A percentile compares a stretch with the other conserved stretches of the same genome.
phyloP scores from a whole-genome alignment of 2,888 invertebrate species.

The Drosophila merina region DNA sequence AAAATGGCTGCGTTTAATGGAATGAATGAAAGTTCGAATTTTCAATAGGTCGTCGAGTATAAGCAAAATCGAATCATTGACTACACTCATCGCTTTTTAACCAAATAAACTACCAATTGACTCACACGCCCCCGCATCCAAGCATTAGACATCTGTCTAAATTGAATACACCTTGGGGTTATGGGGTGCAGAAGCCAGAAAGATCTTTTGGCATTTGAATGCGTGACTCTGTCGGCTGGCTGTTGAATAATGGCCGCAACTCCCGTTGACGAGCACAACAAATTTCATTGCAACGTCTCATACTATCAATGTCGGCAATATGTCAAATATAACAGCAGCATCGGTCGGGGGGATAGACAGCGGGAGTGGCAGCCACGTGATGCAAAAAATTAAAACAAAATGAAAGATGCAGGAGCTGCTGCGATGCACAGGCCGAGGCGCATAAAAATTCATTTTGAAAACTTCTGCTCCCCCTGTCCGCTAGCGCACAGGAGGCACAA shows the following conservation, averaged over 20 bases:
- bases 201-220: conserved; percentile 28
- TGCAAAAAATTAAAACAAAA: conserved; percentile 49
- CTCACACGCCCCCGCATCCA: not conserved
- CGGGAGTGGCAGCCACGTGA: conserved; percentile 60
- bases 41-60: not conserved
- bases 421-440: conserved; percentile 46
- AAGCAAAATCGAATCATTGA: not conserved
- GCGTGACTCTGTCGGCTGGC: conserved; percentile 35
- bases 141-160: conserved; percentile 10
- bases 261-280: conserved; percentile 75
- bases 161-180: conserved; percentile 17
- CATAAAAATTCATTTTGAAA: conserved; percentile 68
- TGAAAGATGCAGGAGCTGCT: conserved; percentile 39
- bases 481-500: conserved; percentile 55
- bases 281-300: conserved; percentile 77
- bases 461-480: conserved; percentile 34
- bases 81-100: not conserved
- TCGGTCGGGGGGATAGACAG: conserved; percentile 28
- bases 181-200: conserved; percentile 8
- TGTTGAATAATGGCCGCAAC: conserved; percentile 61
- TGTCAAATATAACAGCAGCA: conserved; percentile 62
- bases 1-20: conserved; percentile 30
- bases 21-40: not conserved
- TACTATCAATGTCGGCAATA: conserved; percentile 76
- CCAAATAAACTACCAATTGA: not conserved